Base-by-base conservation (phyloP, 2,888 invertebrate genomes). In the Amaurobius ferox region DNA sequence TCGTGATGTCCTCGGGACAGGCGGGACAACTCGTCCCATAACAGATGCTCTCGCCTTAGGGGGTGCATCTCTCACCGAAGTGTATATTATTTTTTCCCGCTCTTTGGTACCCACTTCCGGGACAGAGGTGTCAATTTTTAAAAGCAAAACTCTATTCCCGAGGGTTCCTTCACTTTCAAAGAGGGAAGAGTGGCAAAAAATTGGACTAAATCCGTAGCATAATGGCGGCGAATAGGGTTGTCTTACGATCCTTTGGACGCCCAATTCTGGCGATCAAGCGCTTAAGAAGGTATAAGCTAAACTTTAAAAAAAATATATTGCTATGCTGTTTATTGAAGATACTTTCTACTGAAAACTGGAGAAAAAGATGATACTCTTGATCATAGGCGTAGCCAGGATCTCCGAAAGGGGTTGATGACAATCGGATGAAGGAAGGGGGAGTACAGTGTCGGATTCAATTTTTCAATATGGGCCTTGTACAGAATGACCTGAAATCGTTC, bases 111-210 rank as follows among this genome's bases (percentile, higher is more conserved):
- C n/a, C 44, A 62, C 67, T 74, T 73, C 64, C 66, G 29, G 71
- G 68, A 30, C 55, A 67, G 81, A 71, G 77, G 78, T 78, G 77
- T 78, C 85, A 77, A 85, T 67, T 85, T 85, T 83, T 78, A 77
- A 85, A 85, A 85, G 85, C 67, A 71, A 83, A 76, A 70, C 40
- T n/a, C n/a, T 83, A 39, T 66, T 77, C 77, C 77, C 76, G 9
- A 19, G 78, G 72, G 85, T 44, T 62, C 32, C 48, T 71, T 55
- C 85, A 66, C 77, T 66, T 76, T 35, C 76, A 19, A 7, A 74
- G 39, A 86, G 72, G n/a, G 64, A 86, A 86, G 68, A 68, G 73
- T 62, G 86, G 55, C 19, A 70, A 77, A 76, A 86, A 86, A 86
- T 66, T 62, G 80, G 64, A 86, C 79, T 71, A 70, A 76, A 86